These are phyloP conservation scores for Encarsia formosa DNA, from an alignment of 2,888 invertebrate species.

Conservation along the genomic window DNA sequence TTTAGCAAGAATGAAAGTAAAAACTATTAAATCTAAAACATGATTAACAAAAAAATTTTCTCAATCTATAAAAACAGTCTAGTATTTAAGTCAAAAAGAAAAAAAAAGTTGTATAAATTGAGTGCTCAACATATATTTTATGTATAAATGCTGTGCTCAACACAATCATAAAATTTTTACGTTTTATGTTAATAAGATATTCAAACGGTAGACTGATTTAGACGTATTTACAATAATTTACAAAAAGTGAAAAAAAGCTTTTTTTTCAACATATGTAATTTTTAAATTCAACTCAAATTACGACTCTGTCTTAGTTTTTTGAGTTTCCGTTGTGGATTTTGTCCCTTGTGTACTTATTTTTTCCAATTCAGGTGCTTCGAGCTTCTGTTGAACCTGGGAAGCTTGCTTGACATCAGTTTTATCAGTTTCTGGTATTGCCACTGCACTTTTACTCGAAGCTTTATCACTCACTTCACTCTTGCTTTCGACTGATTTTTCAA, in stretches of 20 bases:
- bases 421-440: background rate
- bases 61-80: too few species aligned
- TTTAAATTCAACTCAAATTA: constrained; percentile 37
- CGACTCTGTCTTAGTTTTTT: constrained; percentile 42
- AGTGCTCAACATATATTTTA: constrained; percentile 21
- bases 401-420: constrained; percentile 9
- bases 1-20: too few species aligned
- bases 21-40: too few species aligned
- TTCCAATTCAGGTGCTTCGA: constrained; percentile 3
- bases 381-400: constrained; percentile 9
- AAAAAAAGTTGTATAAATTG: constrained; percentile 9
- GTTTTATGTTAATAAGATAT: constrained; percentile 25
- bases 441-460: background rate
- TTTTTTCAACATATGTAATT: background rate
- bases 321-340: constrained; percentile 32
- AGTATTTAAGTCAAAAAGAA: background rate
- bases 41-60: too few species aligned
- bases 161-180: constrained; percentile 27
- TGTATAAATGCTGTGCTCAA: constrained; percentile 33
- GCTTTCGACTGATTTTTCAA: constrained; percentile 6
- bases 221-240: constrained; percentile 37
- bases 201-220: constrained; percentile 28
- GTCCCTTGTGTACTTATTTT: background rate
- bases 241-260: constrained; percentile 4
- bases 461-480: background rate